Evolutionary conservation across 2,797 vertebrate species (phyloP), one percentile per base, ranked within the genome.

Genomic region (Cyprinodon diabolis): DNA sequence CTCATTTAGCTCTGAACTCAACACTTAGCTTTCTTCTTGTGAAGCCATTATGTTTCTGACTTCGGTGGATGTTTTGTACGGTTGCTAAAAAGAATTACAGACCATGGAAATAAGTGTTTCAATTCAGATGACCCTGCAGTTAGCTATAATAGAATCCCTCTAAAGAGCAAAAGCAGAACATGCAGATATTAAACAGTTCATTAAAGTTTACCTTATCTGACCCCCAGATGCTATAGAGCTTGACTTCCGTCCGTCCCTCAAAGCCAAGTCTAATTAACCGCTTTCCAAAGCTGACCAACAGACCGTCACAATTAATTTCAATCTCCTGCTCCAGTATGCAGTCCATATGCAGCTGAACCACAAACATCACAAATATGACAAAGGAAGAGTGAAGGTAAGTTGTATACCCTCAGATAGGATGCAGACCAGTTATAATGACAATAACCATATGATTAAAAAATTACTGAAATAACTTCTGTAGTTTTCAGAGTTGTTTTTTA

Each of bases 201-300:
- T 37, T 54, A 52, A 43, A 7, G 2, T 65, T 65, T 3, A 23
- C 12, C 6, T 47, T 47, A 56, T 56, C 7, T n/a, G 21, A 54
- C 52, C 52, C 52, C 11, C 58, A 62, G 17, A 62, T 40, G 35
- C 35, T 40, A 2, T 19, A 40, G 52, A 71, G 56, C 72, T 52
- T 21, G 71, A 47, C 60, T 48, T 15, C 21, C 37, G 55, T 47
- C 10, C 19, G 6, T 35, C n/a, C 6, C 35, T 72, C 40, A 69
- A 84, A 72, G 78, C 60, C 69, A 51, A 55, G 66, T 68, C 69
- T 51, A 78, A 86, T 82, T 81, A 55, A 80, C 77, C 25, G 30
- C 14, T 83, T 81, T 80, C 71, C 60, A 52, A 63, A 78, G 63
- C 75, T 83, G 86, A 86, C 87, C 81, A 81, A 81, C 86, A 83